Percentiles rank a stretch among this genome's conserved stretches.
These are phyloP conservation scores for Pantherophis vulpinus DNA, from an alignment of 2,797 vertebrate species.

Conservation along the genomic window DNA sequence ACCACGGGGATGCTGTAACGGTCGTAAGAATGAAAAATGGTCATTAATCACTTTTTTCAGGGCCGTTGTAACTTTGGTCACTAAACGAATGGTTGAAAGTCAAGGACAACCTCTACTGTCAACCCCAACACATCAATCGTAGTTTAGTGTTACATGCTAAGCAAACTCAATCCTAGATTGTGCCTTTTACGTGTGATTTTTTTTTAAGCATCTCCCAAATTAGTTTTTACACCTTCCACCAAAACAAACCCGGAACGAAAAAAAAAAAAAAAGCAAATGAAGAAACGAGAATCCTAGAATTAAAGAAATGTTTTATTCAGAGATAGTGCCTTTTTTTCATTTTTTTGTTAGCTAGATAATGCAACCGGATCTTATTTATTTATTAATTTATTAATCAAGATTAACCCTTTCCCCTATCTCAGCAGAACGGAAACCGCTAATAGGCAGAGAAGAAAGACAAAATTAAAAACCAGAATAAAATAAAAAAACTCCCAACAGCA, in stretches of 20 bases:
- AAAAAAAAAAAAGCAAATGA: neutral
- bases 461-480: conserved; percentile 44
- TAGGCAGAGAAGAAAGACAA: conserved; percentile 38
- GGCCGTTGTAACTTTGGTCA: too few species aligned
- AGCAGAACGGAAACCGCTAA: conserved; percentile 59
- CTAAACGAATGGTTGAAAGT: too few species aligned
- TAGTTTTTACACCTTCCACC: conserved; percentile 27
- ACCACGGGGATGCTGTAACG: too few species aligned
- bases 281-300: conserved; percentile 63
- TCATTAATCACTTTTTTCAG: too few species aligned
- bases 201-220: neutral
- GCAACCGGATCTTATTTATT: conserved; percentile 59
- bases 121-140: neutral
- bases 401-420: conserved; percentile 48
- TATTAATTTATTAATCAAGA: neutral
- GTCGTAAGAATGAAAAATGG: too few species aligned
- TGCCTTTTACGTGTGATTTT: neutral
- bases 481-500: conserved; percentile 13
- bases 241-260: conserved; percentile 51
- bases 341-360: conserved; percentile 56
- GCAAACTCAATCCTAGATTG: neutral
- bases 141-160: neutral
- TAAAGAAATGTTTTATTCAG: conserved; percentile 77
- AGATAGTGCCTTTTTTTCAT: conserved; percentile 56
- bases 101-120: neutral